Base-by-base conservation (phyloP, 2,113 vertebrate genomes). In the Tursiops truncatus region DNA sequence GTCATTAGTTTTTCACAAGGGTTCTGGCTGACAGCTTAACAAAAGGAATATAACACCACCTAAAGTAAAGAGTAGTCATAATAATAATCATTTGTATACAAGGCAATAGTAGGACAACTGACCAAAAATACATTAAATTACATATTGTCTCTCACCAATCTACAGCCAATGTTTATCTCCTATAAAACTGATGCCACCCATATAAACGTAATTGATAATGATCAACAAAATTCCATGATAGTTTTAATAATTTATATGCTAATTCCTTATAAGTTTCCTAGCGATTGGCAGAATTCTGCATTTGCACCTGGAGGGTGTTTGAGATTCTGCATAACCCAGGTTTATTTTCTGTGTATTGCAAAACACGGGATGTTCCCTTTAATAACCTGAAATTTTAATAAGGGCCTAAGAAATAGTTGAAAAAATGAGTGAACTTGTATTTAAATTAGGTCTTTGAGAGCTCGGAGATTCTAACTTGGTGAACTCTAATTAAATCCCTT, bases 401-500 rank as follows among this genome's bases (percentile, higher is more conserved):
- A 99, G 98, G 97, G 98, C 97, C 98, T 98, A 98, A 99, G 98
- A 98, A 99, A 98, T 96, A 98, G 98, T 98, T 98, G 98, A 98
- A 98, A 97, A 97, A 98, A 97, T 98, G 96, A 98, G 98, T 98
- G 98, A 99, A 99, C 98, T 98, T 98, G 92, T 98, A 99, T 99
- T 99, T 99, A 99, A 99, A 99, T 99, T 97, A 99, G 97, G 96
- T 98, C 98, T 99, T 98, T 98, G 98, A 98, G 98, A 98, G 95
- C 97, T 95, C 97, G 95, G 98, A 98, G 96, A 98, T 92, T 98
- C 98, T 98, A 98, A 98, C 98, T 98, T 98, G 98, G 98, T 99
- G 99, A 99, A 99, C 98, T 99, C 97, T 99, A 99, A 99, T 99
- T 99, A 98, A 99, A 99, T 99, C 99, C 99, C 98, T 97, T 81